Evolutionary conservation across 2,888 invertebrate species (phyloP).

Genomic region (Calameuta filiformis): DNA sequence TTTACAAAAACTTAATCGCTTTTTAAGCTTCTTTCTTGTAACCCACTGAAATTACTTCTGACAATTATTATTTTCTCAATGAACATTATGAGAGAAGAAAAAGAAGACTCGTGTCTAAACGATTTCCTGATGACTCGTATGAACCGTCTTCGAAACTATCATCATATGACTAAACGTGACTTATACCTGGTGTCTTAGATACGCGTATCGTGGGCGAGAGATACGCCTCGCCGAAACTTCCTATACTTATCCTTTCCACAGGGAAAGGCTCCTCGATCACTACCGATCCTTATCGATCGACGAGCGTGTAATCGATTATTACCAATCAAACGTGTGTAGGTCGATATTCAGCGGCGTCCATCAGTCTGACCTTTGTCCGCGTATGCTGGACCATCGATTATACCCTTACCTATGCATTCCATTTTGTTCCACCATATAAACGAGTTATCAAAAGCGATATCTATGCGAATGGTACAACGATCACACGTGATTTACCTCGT

Average conservation of each 20-base stretch:
- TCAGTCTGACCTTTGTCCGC: conserved; percentile 1
- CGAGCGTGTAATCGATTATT: conserved; percentile 15
- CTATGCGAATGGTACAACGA: not conserved
- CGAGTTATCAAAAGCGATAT: not conserved
- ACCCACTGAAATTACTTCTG: not conserved
- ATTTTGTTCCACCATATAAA: not conserved
- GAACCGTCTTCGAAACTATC: not conserved
- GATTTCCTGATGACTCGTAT: not conserved
- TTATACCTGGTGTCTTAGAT: not conserved
- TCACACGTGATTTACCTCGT: not conserved
- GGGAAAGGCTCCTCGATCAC: conserved; percentile 5
- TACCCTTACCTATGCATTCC: not conserved
- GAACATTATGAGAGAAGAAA: not conserved
- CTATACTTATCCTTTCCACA: conserved; percentile 5
- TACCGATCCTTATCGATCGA: conserved; percentile 14
- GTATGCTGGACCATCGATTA: conserved; percentile 1
- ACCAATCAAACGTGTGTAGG: conserved; percentile 3
- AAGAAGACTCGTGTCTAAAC: not conserved
- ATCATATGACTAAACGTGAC: not conserved
- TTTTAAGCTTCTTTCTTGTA: not conserved
- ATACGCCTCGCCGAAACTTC: not conserved
- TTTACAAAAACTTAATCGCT: not conserved
- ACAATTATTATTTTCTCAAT: not conserved
- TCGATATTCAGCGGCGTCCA: conserved; percentile 8
- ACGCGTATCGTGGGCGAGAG: not conserved